A percentile compares a stretch with the other conserved stretches of the same genome.
Evolutionary conservation across 1,140 invertebrate genomes (phyloP).

Genomic region (Dryas iulia): DNA sequence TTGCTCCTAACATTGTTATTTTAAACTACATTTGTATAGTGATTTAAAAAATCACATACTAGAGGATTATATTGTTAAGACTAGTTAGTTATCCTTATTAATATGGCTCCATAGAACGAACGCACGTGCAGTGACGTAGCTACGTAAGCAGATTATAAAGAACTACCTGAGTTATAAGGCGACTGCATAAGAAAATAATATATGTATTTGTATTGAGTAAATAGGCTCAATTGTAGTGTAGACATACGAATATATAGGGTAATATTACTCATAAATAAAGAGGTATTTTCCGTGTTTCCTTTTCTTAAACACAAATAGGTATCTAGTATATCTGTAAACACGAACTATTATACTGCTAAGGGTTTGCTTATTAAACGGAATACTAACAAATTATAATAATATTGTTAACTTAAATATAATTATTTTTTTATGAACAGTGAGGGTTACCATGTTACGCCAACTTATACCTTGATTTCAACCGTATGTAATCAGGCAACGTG

Average conservation of each 20-base stretch:
- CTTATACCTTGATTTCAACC: constrained; percentile 33
- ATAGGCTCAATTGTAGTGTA: no score
- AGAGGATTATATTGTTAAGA: neutral
- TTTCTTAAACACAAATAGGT: no score
- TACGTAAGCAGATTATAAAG: neutral
- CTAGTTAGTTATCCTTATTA: neutral
- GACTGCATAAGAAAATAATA: neutral
- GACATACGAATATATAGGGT: no score
- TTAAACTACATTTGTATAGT: neutral
- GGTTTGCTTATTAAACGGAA: neutral
- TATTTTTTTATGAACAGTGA: neutral
- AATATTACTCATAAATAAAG: no score
- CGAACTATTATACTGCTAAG: no score
- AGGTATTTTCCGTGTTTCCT: no score
- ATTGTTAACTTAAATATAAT: no score
- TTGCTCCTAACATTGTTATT: neutral
- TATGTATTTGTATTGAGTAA: no score
- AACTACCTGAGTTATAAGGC: neutral
- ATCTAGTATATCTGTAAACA: no score
- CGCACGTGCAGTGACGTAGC: neutral
- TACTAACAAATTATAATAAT: no score
- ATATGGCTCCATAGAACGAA: neutral
- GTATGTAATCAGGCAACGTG: constrained; percentile 59
- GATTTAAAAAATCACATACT: neutral
- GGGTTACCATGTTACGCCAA: neutral